Conservation (phyloP, 2,888 invertebrate species). For the Andricus quercusramuli region DNA sequence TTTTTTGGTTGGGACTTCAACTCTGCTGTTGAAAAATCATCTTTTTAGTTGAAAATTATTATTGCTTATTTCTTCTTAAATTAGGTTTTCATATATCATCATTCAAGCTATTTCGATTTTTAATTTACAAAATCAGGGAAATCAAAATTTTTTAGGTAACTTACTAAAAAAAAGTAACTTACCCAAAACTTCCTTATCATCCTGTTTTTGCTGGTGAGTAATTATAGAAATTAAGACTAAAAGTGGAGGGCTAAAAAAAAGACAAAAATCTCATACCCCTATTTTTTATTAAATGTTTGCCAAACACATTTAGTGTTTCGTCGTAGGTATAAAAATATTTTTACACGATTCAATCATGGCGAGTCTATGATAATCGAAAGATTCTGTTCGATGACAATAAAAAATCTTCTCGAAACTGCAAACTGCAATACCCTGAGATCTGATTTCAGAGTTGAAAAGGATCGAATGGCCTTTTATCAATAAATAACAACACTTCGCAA, state of each 20-base stretch:
- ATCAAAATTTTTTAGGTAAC: too few species aligned
- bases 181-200: too few species aligned
- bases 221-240: too few species aligned
- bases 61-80: too few species aligned
- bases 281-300: conserved; percentile 35
- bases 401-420: conserved; percentile 13
- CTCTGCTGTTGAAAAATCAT: too few species aligned
- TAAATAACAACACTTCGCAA: background rate
- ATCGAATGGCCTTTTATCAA: conserved; percentile 24
- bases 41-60: too few species aligned
- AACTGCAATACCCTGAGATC: conserved; percentile 25
- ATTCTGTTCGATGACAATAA: conserved; percentile 11
- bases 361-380: conserved; percentile 10
- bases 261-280: background rate
- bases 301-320: conserved; percentile 1
- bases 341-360: conserved; percentile 38
- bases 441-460: conserved; percentile 9
- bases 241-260: background rate
- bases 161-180: too few species aligned
- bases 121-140: too few species aligned
- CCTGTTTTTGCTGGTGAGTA: too few species aligned
- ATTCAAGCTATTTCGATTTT: too few species aligned
- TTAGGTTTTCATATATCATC: too few species aligned
- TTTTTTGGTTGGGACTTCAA: too few species aligned
- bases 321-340: conserved; percentile 8